phyloP scores from a whole-genome alignment of 2,888 invertebrate species.

The Panopea generosa region DNA sequence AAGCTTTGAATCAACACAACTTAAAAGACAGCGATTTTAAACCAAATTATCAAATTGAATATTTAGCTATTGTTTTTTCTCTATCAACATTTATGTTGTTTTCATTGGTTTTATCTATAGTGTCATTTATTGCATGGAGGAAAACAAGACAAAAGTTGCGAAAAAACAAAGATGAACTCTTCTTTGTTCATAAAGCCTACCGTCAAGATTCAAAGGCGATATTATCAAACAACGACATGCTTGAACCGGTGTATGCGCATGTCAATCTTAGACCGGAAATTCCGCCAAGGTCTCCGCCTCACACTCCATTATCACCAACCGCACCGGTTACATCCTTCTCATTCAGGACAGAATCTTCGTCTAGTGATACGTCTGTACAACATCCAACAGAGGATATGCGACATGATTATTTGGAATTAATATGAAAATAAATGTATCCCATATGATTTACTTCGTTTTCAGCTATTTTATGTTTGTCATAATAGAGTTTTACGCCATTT shows the following conservation, averaged over 20 bases:
- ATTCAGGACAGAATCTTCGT: constrained; percentile 20
- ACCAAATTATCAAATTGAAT: too few species aligned
- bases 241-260: constrained; percentile 44
- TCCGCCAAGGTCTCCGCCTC: constrained; percentile 34
- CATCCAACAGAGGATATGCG: constrained; percentile 7
- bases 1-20: too few species aligned
- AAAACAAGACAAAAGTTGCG: constrained; percentile 22
- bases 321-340: neutral
- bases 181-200: constrained; percentile 46
- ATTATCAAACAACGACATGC: constrained; percentile 23
- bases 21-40: too few species aligned
- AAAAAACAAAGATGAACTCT: constrained; percentile 41
- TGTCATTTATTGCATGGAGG: constrained; percentile 39
- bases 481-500: too few species aligned
- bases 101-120: constrained; percentile 3
- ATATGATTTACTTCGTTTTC: too few species aligned
- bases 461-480: too few species aligned
- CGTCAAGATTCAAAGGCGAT: constrained; percentile 39
- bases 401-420: constrained; percentile 40
- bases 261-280: neutral
- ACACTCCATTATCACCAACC: constrained; percentile 7
- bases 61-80: too few species aligned
- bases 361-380: constrained; percentile 35
- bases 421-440: too few species aligned
- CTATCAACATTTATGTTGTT: constrained; percentile 22